A percentile compares a stretch with the other conserved stretches of the same genome.
These are phyloP conservation scores for Solenodon paradoxus DNA, from an alignment of 2,113 vertebrate genomes.

Conservation along the genomic window DNA sequence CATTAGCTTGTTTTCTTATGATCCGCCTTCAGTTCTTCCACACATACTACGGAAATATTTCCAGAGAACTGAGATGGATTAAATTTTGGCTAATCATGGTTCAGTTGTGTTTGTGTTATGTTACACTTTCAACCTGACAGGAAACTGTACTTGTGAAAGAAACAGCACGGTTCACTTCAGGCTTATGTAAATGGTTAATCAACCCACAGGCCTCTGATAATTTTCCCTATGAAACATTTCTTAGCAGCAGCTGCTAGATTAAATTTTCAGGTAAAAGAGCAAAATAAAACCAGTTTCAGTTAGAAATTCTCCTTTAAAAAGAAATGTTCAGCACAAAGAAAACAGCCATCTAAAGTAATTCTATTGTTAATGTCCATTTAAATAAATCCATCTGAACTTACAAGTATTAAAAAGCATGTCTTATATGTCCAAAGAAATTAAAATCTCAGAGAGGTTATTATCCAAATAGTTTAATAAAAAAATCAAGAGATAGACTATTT, in stretches of 20 bases:
- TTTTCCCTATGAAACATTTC: not conserved
- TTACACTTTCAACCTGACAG: not conserved
- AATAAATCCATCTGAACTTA: constrained; percentile 20
- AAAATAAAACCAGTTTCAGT: not conserved
- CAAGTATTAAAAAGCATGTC: not conserved
- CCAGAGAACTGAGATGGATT: not conserved
- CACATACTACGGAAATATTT: not conserved
- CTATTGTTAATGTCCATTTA: not conserved
- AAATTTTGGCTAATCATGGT: not conserved
- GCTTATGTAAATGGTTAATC: not conserved
- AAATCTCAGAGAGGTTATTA: constrained; percentile 16
- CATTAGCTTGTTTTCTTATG: not conserved
- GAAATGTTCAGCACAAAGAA: constrained; percentile 16
- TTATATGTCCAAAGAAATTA: not conserved
- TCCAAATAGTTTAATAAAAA: not conserved
- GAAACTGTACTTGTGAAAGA: constrained; percentile 18
- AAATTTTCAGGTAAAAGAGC: not conserved
- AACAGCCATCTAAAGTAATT: constrained; percentile 5
- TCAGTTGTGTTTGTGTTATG: not conserved
- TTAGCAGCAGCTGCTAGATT: not conserved
- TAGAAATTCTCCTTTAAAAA: constrained; percentile 6
- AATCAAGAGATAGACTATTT: not conserved
- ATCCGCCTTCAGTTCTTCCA: constrained; percentile 19
- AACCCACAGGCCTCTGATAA: not conserved
- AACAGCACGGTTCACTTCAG: not conserved